Percentiles rank a stretch among this genome's conserved stretches.
phyloP scores from a whole-genome alignment of 1,140 invertebrate genomes.

The Venturia canescens region DNA sequence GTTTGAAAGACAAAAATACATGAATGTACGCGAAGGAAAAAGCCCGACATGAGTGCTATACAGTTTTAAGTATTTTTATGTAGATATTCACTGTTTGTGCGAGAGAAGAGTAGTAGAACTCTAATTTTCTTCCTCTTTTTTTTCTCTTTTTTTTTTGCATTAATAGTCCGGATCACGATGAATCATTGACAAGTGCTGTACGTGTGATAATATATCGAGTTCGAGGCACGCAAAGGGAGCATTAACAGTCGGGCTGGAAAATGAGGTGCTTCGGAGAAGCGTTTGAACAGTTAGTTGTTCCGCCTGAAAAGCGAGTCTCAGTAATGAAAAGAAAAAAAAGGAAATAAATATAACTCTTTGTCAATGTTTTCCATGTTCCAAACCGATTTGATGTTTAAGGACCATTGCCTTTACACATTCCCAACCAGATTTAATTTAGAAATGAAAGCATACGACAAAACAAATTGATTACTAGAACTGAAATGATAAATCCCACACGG shows the following conservation, averaged over 20 bases:
- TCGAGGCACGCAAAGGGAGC: not conserved
- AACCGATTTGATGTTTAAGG: not conserved
- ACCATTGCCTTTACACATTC: not conserved
- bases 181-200: not conserved
- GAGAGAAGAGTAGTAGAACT: not conserved
- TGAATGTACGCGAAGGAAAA: conserved; percentile 1
- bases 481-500: too few relatives aligned
- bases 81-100: not conserved
- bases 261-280: not conserved
- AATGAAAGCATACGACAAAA: too few relatives aligned
- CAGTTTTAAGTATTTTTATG: conserved; percentile 27
- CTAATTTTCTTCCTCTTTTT: not conserved
- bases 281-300: not conserved
- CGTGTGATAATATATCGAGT: not conserved
- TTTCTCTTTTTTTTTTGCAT: conserved; percentile 1
- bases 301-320: conserved; percentile 13
- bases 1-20: conserved; percentile 7
- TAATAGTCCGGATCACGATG: not conserved
- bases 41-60: conserved; percentile 19
- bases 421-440: too few relatives aligned
- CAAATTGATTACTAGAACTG: too few relatives aligned
- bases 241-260: not conserved
- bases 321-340: not conserved
- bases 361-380: conserved; percentile 42
- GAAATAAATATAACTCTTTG: not conserved